Evolutionary conservation across 2,113 vertebrate species (phyloP), one percentile per base, ranked within the genome.

Genomic region (Poecilia latipinna): DNA sequence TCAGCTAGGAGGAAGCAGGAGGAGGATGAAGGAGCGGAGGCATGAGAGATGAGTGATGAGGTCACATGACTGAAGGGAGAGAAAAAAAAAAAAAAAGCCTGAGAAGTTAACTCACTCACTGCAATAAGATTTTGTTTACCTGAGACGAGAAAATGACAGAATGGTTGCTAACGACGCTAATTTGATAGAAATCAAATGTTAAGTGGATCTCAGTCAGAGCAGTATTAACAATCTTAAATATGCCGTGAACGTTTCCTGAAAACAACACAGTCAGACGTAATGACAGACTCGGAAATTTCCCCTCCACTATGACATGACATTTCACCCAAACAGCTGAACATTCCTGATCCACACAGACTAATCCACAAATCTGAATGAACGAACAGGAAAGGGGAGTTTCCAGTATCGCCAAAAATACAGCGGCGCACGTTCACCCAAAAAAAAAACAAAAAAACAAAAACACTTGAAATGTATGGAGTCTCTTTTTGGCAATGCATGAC

Each of bases 401-500:
- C 51, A 28, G 57, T 31, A 54, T 42, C 64, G 31, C 39, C 35
- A 82, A 77, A 42, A 28, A 83, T 22, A 62, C 44, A 78, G 61
- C 31, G 13, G 67, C 17, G 67, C 65, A 75, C 65, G 61, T 70
- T 63, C 68, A 71, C 7, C 1, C 35, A 35, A 35, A 35, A 35
- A 10, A 33, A 33, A 2, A 35, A 28, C 28, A 28, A 28, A 1
- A 28, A 28, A 8, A 57, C 68, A 42, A 44, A 48, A 33, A 65
- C 57, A 73, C 74, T 62, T n/a, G 83, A 61, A 79, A 89, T 81
- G 82, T 75, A 75, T 61, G 2, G 61, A 79, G 84, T 76, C 57
- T 71, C 78, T 75, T 86, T 77, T 80, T 62, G 57, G 48, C 84
- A 88, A 93, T 70, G 83, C 90, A 91, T 91, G 88, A 93, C 84